Base-by-base conservation (phyloP, 2,113 vertebrate species). In the Condylura cristata region DNA sequence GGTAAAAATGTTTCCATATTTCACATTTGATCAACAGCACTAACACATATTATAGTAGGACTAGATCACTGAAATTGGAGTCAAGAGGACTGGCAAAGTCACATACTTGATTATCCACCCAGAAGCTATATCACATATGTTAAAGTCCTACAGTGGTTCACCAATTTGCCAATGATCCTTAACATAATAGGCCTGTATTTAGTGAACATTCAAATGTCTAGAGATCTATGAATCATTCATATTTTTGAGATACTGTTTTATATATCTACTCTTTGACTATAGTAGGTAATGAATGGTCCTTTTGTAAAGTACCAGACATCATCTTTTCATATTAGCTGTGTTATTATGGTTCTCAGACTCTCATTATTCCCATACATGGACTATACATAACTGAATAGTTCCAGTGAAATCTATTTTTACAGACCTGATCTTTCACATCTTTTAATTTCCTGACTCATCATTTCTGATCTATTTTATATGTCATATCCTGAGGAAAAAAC, bases 41-140 rank as follows among this genome's bases (percentile, higher is more conserved):
- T 34, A 32, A 68, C 1, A 10, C 28, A 14, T 30, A 12, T 1
- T 2, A 66, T 1, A 51, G 10, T 3, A 14, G 61, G 8, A 32
- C n/a, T 7, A 87, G 32, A 11, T 3, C 24, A 39, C 37, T 12
- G 4, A 75, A 16, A 44, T 1, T 58, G 4, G 68, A 63, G 20
- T 26, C 34, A 24, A 63, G n/a, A 14, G 3, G 3, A 14, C 16
- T 6, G 10, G 9, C 4, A 87, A 26, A 87, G 4, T 4, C 10
- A 13, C 2, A 28, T 41, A 10, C 5, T 41, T 37, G 2, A 12
- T 3, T 13, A 6, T 80, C 16, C 8, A 26, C 26, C 18, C 7
- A 56, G 17, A 65, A 81, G 16, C n/a, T 0, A 13, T 1, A 28
- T 7, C 68, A 20, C 4, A 0, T 58, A 32, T 14, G 0, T 32